Conservation (phyloP, 2,113 vertebrate species). For the Onychostoma macrolepis region DNA sequence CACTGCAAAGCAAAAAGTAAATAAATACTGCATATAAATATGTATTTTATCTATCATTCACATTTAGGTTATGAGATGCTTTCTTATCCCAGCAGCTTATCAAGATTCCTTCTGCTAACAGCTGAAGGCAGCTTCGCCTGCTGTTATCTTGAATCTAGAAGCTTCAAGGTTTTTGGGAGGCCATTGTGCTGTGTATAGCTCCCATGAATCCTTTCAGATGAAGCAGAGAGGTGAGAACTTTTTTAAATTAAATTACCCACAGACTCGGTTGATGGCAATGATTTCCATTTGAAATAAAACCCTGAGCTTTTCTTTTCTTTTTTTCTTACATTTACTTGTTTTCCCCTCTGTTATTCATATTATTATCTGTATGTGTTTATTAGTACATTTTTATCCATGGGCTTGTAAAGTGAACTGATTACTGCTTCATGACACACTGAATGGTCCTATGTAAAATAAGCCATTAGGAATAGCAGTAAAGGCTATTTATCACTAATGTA, state of each 20-base stretch:
- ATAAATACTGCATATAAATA: background rate
- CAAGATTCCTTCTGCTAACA: background rate
- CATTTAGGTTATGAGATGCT: background rate
- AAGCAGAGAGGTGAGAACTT: background rate
- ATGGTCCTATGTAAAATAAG: constrained; percentile 7
- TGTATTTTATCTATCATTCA: background rate
- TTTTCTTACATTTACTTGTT: background rate
- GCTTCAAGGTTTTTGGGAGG: background rate
- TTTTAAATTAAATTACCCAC: background rate
- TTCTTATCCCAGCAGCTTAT: background rate
- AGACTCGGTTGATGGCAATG: background rate
- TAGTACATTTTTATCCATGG: background rate
- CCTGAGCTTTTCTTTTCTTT: background rate
- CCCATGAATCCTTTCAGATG: background rate
- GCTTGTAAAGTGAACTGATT: background rate
- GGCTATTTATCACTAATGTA: constrained; percentile 1
- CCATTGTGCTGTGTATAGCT: background rate
- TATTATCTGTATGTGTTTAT: background rate
- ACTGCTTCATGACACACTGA: background rate
- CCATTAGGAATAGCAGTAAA: background rate
- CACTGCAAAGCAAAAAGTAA: background rate
- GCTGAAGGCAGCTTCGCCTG: background rate
- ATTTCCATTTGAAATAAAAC: background rate
- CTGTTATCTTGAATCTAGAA: background rate
- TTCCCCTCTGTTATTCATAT: background rate